Evolutionary conservation across 2,888 invertebrate genomes (phyloP).

Genomic region (Drosophila histrio): DNA sequence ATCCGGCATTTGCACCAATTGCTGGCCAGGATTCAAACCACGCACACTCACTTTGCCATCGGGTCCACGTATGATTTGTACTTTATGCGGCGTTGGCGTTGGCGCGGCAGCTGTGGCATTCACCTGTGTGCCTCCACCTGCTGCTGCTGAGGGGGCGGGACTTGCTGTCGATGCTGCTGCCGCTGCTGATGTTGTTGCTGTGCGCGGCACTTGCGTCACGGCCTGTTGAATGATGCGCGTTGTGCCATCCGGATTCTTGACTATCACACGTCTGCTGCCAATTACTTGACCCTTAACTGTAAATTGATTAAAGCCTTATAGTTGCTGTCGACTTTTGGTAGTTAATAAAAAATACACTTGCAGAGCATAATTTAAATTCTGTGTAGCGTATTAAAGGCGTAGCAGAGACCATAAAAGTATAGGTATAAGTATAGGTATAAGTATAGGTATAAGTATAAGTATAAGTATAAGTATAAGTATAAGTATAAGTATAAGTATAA

Average conservation of each 20-base stretch:
- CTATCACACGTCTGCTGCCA: constrained; percentile 83
- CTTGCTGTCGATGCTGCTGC: constrained; percentile 85
- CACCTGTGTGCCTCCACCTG: constrained; percentile 28
- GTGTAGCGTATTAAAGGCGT: too few species aligned
- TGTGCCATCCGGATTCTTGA: constrained; percentile 86
- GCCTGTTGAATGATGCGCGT: constrained; percentile 88
- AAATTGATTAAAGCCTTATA: not conserved
- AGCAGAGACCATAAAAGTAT: too few species aligned
- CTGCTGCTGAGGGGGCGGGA: constrained; percentile 74
- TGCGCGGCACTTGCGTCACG: constrained; percentile 85
- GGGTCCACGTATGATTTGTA: constrained; percentile 95
- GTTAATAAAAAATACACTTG: too few species aligned
- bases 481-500: not conserved
- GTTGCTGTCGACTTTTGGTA: not conserved
- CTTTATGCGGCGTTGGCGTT: constrained; percentile 89
- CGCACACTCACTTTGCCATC: constrained; percentile 96
- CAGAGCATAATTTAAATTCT: too few species aligned
- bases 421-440: too few species aligned
- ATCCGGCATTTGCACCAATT: constrained; percentile 96
- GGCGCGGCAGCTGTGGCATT: constrained; percentile 85
- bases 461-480: not conserved
- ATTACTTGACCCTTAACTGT: constrained; percentile 77
- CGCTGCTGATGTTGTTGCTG: constrained; percentile 86
- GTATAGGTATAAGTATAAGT: too few species aligned
- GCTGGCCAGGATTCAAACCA: constrained; percentile 96